Percentiles rank a stretch among this genome's conserved stretches.
These are phyloP conservation scores for Coreius guichenoti DNA, from an alignment of 2,797 vertebrate species.

Conservation along the genomic window DNA sequence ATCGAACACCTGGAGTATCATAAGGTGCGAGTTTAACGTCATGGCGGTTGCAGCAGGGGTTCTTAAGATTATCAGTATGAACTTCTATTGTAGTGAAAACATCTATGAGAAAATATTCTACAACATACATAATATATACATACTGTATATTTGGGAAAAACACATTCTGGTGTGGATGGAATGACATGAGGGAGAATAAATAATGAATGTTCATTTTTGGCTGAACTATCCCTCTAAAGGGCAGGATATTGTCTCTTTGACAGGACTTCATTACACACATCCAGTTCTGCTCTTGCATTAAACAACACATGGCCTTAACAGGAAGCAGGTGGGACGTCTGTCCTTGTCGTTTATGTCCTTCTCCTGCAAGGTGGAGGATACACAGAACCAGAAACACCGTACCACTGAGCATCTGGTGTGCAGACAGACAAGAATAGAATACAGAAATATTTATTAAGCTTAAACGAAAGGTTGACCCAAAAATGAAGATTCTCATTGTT, in stretches of 20 bases:
- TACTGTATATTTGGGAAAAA: not conserved
- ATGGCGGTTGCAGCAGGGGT: not conserved
- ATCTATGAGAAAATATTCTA: not conserved
- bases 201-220: slow-evolving; percentile 26
- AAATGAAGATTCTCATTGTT: not conserved
- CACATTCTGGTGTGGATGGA: not conserved
- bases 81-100: not conserved
- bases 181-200: not conserved
- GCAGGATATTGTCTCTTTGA: slow-evolving; percentile 22
- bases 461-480: slow-evolving; percentile 28
- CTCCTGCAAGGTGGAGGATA: slow-evolving; percentile 63
- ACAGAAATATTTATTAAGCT: slow-evolving; percentile 60
- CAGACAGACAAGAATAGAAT: slow-evolving; percentile 41
- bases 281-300: slow-evolving; percentile 70
- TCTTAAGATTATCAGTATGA: not conserved
- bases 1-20: not conserved
- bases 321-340: slow-evolving; percentile 79
- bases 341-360: slow-evolving; percentile 71
- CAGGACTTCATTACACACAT: slow-evolving; percentile 55
- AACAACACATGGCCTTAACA: slow-evolving; percentile 68
- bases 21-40: no score
- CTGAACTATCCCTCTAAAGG: slow-evolving; percentile 17
- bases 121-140: not conserved
- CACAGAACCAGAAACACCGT: slow-evolving; percentile 4
- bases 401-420: slow-evolving; percentile 12